Evolutionary conservation across 2,888 invertebrate genomes (phyloP).

Genomic region (Pecten maximus): DNA sequence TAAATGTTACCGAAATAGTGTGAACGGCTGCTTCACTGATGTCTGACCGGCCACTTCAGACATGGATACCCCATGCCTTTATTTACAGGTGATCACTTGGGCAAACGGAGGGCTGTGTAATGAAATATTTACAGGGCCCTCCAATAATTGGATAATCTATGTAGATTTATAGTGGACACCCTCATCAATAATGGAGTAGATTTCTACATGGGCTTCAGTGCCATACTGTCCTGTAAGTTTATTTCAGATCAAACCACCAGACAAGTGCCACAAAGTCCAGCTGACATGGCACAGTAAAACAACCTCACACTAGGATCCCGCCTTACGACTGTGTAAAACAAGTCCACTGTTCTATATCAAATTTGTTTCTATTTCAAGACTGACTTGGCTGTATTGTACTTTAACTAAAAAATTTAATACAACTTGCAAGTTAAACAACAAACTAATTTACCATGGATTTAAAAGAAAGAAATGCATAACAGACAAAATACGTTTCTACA

Average conservation of each 20-base stretch:
- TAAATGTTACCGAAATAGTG: background rate
- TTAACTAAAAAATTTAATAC: background rate
- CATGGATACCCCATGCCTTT: background rate
- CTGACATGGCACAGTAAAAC: background rate
- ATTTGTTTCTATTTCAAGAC: background rate
- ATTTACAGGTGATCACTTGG: conserved; percentile 27
- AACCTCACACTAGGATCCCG: background rate
- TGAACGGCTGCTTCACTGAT: background rate
- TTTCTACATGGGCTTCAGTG: background rate
- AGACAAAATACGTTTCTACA: background rate
- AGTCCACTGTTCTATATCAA: background rate
- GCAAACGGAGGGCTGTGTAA: background rate
- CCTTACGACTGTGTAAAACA: background rate
- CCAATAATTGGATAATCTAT: conserved; percentile 32
- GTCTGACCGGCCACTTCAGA: background rate
- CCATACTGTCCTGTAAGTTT: background rate
- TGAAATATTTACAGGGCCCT: conserved; percentile 16
- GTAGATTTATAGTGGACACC: background rate
- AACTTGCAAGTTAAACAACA: background rate
- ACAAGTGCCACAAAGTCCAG: background rate
- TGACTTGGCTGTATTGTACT: background rate
- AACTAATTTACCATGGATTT: background rate
- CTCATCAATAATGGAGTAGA: background rate
- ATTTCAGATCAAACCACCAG: background rate
- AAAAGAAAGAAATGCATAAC: background rate